A percentile compares a stretch with the other conserved stretches of the same genome.
Conservation (phyloP, 2,113 vertebrate species). For the Lampris megalopsis region DNA sequence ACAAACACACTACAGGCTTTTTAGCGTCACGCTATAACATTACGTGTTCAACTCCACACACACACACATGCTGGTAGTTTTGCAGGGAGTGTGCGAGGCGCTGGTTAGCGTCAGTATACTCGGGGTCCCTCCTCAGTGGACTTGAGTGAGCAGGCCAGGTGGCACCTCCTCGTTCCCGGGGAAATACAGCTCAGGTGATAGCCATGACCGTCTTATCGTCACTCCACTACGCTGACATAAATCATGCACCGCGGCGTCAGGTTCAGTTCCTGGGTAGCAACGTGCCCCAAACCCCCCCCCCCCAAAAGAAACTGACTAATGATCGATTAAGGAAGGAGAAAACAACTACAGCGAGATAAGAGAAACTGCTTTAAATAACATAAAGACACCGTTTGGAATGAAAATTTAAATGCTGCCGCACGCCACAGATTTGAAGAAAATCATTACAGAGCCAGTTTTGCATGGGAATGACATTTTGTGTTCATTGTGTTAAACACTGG, state of each 20-base stretch:
- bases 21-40: neutral
- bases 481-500: too few relatives aligned
- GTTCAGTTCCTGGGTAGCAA: slow-evolving; percentile 40
- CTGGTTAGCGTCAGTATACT: slow-evolving; percentile 57
- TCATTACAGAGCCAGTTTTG: too few relatives aligned
- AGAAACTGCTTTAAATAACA: too few relatives aligned
- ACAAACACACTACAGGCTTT: neutral
- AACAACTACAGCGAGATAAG: too few relatives aligned
- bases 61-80: slow-evolving; percentile 3
- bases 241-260: slow-evolving; percentile 45
- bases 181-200: slow-evolving; percentile 67
- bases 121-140: slow-evolving; percentile 24
- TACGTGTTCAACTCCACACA: neutral
- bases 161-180: slow-evolving; percentile 51
- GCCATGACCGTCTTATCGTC: slow-evolving; percentile 62
- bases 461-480: too few relatives aligned
- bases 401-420: too few relatives aligned
- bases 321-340: neutral
- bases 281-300: neutral
- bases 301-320: slow-evolving; percentile 1
- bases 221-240: slow-evolving; percentile 50
- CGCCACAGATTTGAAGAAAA: too few relatives aligned
- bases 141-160: slow-evolving; percentile 72
- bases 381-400: too few relatives aligned
- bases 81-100: slow-evolving; percentile 29